Base-by-base conservation (phyloP, 2,113 vertebrate genomes). In the Eulemur macaco region DNA sequence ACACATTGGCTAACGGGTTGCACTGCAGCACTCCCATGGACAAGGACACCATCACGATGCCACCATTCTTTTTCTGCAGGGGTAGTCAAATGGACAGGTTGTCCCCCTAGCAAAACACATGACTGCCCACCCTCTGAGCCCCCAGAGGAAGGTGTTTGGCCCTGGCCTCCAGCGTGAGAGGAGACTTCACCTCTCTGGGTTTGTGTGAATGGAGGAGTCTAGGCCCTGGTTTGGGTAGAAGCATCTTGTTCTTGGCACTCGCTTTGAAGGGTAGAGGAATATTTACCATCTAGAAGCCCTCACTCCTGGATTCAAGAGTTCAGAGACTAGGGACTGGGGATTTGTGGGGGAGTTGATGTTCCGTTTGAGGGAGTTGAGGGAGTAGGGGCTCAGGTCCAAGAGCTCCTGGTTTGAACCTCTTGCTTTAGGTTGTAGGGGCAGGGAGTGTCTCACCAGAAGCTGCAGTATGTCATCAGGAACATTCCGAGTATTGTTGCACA, bases 31-130 rank as follows among this genome's bases (percentile, higher is more conserved):
- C 99, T 2, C 97, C 96, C 96, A 88, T 97, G 86, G 99, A 97
- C 93, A 99, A 98, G 96, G 99, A 99, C 94, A 99, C 99, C 99
- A 99, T 99, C 97, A 99, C 98, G 45, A 99, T 97, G 50, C 99
- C 99, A 5, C 64, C 88, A 0, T 99, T 99, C 92, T 97, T 95
- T 98, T 99, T 99, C 99, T 99, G 98, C 94, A 99, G 56, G 94
- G 68, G 17, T 84, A 94, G 68, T 91, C 64, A 91, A 6, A 84
- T 34, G 63, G n/a, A 86, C 15, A 92, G 45, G 54, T 76, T 74
- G 27, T 9, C 9, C 25, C 14, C 37, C 76, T 39, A 37, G 69
- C n/a, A 45, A 69, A 42, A 11, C 4, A 25, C 29, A 8, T 76
- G 52, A 21, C 85, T 80, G 11, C 39, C 47, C 23, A 66, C 39